These are phyloP conservation scores for Heterocephalus glaber DNA, from an alignment of 2,113 vertebrate genomes.

Conservation along the genomic window DNA sequence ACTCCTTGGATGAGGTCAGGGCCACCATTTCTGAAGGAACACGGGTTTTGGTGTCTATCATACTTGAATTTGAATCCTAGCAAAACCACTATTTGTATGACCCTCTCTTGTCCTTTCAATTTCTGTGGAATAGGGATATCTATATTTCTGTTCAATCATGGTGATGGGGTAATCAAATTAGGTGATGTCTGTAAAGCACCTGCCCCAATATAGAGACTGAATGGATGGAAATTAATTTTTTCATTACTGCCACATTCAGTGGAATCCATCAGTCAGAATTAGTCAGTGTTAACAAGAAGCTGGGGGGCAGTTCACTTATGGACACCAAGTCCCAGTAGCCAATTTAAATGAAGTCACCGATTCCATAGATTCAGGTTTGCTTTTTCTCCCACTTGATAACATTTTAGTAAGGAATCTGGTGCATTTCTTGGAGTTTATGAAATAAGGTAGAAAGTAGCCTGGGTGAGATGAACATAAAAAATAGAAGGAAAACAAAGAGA, in stretches of 20 bases:
- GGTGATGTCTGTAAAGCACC: not conserved
- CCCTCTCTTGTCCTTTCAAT: not conserved
- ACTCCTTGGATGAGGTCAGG: not conserved
- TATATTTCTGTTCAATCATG: not conserved
- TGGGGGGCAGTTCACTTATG: not conserved
- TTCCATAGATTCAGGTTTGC: not conserved
- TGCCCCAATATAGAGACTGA: not conserved
- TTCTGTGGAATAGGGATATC: not conserved
- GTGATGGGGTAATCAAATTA: not conserved
- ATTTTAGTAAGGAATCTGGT: slow-evolving; percentile 46
- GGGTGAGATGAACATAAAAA: slow-evolving; percentile 61
- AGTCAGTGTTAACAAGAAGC: not conserved
- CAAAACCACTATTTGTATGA: not conserved
- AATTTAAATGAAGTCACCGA: slow-evolving; percentile 6
- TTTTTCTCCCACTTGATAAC: not conserved
- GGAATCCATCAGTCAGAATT: not conserved
- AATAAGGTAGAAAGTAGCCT: slow-evolving; percentile 54
- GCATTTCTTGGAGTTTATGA: slow-evolving; percentile 44
- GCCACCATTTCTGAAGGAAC: not conserved
- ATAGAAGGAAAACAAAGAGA: slow-evolving; percentile 78
- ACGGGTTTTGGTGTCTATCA: not conserved
- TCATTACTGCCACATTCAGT: not conserved
- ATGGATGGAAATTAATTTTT: slow-evolving; percentile 17
- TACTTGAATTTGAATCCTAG: not conserved
- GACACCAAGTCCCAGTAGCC: not conserved